Conservation (phyloP, 1,140 invertebrate species). For the Calephelis nemesis region DNA sequence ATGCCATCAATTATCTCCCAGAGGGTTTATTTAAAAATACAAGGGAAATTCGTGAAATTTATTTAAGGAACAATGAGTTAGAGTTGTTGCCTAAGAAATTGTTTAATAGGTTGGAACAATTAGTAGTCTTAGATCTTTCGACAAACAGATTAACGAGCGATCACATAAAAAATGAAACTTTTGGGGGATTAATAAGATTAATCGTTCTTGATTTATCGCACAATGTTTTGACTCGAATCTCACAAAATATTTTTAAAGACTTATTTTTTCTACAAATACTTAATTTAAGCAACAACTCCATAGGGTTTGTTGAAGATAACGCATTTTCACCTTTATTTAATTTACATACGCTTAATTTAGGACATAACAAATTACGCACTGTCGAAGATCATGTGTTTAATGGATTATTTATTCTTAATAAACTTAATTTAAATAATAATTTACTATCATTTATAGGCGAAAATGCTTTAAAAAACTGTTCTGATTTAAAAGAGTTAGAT, state of each 20-base stretch:
- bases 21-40: constrained; percentile 85
- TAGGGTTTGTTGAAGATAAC: constrained; percentile 87
- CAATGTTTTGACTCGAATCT: constrained; percentile 83
- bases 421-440: constrained; percentile 89
- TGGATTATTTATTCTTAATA: constrained; percentile 89
- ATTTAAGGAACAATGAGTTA: constrained; percentile 86
- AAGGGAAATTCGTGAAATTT: constrained; percentile 85
- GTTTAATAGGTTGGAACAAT: constrained; percentile 83
- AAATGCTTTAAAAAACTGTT: constrained; percentile 91
- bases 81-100: constrained; percentile 85
- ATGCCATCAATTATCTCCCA: constrained; percentile 85
- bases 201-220: constrained; percentile 85
- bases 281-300: constrained; percentile 88
- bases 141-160: constrained; percentile 85
- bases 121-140: constrained; percentile 86
- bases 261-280: constrained; percentile 91
- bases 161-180: constrained; percentile 84
- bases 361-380: constrained; percentile 86
- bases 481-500: constrained; percentile 88
- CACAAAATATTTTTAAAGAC: constrained; percentile 87
- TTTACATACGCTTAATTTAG: constrained; percentile 88
- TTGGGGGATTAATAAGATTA: constrained; percentile 84
- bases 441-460: constrained; percentile 85
- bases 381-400: constrained; percentile 88
- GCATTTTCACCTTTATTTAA: constrained; percentile 90